These are phyloP conservation scores for Pardosa pseudoannulata DNA, from an alignment of 2,888 invertebrate genomes.

Conservation along the genomic window DNA sequence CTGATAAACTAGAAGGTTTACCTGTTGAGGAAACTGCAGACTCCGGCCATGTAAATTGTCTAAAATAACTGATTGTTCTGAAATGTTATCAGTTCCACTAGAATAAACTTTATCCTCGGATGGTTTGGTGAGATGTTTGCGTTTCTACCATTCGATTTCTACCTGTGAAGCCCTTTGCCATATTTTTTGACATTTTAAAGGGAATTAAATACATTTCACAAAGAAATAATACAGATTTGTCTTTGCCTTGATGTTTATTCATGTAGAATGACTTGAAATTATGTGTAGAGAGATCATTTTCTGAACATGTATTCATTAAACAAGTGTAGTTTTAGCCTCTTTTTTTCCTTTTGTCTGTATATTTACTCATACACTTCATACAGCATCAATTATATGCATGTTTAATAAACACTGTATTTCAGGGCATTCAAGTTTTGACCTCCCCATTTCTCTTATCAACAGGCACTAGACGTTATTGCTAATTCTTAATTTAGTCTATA, in stretches of 20 bases:
- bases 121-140: neutral
- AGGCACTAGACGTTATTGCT: too few species aligned
- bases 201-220: constrained; percentile 8
- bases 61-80: constrained; percentile 37
- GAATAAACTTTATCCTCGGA: constrained; percentile 11
- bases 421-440: too few species aligned
- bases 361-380: too few species aligned
- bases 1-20: constrained; percentile 31
- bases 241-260: constrained; percentile 58
- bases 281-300: constrained; percentile 35
- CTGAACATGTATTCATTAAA: constrained; percentile 25
- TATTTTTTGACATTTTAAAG: constrained; percentile 34
- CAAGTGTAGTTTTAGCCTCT: constrained; percentile 26
- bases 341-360: neutral
- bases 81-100: constrained; percentile 35
- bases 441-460: too few species aligned
- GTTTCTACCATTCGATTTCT: constrained; percentile 32
- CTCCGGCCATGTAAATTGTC: constrained; percentile 67
- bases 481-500: too few species aligned
- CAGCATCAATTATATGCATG: too few species aligned
- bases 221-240: constrained; percentile 39
- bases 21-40: constrained; percentile 34
- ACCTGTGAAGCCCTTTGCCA: constrained; percentile 40
- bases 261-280: constrained; percentile 57
- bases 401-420: too few species aligned